Evolutionary conservation across 2,888 invertebrate species (phyloP), one percentile per base, ranked within the genome.

Genomic region (Catocala nupta): DNA sequence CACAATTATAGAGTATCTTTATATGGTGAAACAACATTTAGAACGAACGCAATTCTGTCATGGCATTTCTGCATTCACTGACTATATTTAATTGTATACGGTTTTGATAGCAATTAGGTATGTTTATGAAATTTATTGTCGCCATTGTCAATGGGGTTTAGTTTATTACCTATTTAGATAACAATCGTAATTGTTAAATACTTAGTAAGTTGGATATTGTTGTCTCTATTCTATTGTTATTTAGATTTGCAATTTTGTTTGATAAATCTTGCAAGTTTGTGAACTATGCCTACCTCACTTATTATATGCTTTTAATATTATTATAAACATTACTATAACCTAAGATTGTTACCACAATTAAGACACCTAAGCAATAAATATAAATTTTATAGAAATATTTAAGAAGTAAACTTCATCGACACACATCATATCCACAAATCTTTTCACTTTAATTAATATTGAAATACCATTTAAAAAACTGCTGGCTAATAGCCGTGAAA

Each of bases 81-180:
- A 12, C 55, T 48, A 54, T 56, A 63, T 65, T 74, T 34, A 48
- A 57, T 57, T 56, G 48, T 49, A 54, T 67, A 63, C 42, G 48
- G 61, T 77, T 75, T 77, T 67, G 65, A 65, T 74, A 65, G 72
- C 62, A 74, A 73, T 77, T 73, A 74, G 58, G 59, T 66, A 70
- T 62, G 59, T 59, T 71, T 67, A 51, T 62, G 53, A 67, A 74
- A 77, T 75, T 74, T 73, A 75, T 71, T 6, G 53, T 52, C 45
- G 5, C 39, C 47, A 67, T 77, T 77, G 73, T 70, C 54, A 64
- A 56, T 63, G 39, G 44, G 12, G 34, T 68, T 70, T 69, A 50
- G 57, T 66, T 72, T 70, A 72, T 68, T 70, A 63, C 53, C 52
- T 47, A 65, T 68, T 64, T 50, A 59, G 68, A 68, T 66, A 59